These are phyloP conservation scores for Pseudochaenichthys georgianus DNA, from an alignment of 2,797 vertebrate species.

Conservation along the genomic window DNA sequence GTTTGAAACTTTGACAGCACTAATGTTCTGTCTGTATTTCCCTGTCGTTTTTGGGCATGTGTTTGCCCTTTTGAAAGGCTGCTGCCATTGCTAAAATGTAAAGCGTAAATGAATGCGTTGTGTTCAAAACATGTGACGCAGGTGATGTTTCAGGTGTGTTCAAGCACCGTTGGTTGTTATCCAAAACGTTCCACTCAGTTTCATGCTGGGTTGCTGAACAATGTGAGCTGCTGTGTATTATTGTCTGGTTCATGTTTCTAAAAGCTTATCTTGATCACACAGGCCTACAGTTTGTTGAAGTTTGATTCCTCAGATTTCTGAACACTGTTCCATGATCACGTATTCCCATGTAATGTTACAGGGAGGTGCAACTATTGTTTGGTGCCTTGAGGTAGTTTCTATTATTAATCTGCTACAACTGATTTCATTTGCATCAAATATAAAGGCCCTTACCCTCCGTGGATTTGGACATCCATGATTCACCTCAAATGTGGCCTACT, in stretches of 20 bases:
- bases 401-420: conserved; percentile 36
- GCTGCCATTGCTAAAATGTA: too few species aligned
- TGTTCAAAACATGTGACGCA: background rate
- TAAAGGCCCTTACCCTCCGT: background rate
- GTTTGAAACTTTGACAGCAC: background rate
- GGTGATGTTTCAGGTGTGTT: background rate
- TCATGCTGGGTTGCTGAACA: background rate
- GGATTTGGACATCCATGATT: background rate
- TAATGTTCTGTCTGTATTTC: background rate
- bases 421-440: conserved; percentile 26
- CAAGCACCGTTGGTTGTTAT: too few species aligned
- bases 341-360: conserved; percentile 22
- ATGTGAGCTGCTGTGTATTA: background rate
- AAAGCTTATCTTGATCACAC: background rate
- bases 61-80: too few species aligned
- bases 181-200: background rate
- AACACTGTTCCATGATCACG: background rate
- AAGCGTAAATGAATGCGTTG: background rate
- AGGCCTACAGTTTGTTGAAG: background rate
- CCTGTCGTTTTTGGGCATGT: background rate
- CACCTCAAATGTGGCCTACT: too few species aligned
- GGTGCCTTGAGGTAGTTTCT: conserved; percentile 29
- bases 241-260: background rate
- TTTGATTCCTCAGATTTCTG: background rate
- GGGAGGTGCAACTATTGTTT: conserved; percentile 2